Base-by-base conservation (phyloP, 2,113 vertebrate genomes). In the Mus musculus region DNA sequence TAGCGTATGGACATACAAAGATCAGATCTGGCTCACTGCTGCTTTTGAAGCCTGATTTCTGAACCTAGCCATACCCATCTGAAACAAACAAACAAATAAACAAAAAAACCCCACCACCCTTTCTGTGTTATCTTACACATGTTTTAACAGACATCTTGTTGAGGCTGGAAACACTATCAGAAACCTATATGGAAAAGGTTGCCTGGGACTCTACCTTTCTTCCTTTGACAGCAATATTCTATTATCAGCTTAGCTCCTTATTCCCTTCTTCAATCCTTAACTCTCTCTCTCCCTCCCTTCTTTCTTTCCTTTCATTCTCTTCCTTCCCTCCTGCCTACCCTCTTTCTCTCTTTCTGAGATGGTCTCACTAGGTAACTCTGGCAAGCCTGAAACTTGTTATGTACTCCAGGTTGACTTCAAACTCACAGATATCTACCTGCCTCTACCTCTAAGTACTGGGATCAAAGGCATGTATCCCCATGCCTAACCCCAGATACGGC, bases 231-330 rank as follows among this genome's bases (percentile, higher is more conserved):
- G 39, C 20, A 24, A 49, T 81, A 19, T 46, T 78, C 10, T 39
- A 94, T 71, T 61, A 28, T 33, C 9, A 95, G 3, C 52, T 76
- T 73, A 56, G 4, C 42, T 56, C 0, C 28, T 28, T 9, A 2
- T 9, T 28, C 3, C 24, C 2, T 3, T 24, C 12, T 26, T 26
- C 11, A 2, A 0, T 75, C 20, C 20, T 22, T 19, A 22, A 2
- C 7, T 17, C 39, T 0, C 5, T 82, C 12, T 82, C 16, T 61
- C 56, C 3, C 2, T 12, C 11, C n/a, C 20, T 22, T 10, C 72
- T 8, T 4, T 19, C 10, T 1, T 75, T 4, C 72, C n/a, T 39
- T 22, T 19, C 39, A 3, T 7, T 17, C 39, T 0, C 5, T 72
- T 8, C 36, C 36, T 72, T 7, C 69, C 3, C 5, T 17, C 14